Evolutionary conservation across 2,113 vertebrate species (phyloP).

Genomic region (Oriolus oriolus): DNA sequence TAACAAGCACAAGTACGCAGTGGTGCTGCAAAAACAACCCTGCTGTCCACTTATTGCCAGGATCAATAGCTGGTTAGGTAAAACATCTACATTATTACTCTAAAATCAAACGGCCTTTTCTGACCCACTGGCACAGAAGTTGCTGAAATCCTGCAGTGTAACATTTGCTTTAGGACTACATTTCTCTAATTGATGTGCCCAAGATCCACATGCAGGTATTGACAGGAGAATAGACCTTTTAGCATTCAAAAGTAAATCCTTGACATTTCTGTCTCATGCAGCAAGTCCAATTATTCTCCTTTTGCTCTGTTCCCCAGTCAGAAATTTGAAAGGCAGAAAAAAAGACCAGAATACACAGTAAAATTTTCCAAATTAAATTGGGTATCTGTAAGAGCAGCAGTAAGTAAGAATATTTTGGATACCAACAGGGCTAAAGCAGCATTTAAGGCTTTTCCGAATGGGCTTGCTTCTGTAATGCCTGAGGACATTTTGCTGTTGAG

Average conservation of each 20-base stretch:
- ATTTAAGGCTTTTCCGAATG: background rate
- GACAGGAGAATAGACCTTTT: background rate
- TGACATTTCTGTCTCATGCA: background rate
- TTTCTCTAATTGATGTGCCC: background rate
- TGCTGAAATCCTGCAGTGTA: background rate
- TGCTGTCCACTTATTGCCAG: background rate
- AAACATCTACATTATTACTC: background rate
- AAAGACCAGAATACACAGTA: background rate
- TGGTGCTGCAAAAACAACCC: background rate
- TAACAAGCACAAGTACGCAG: slow-evolving; percentile 19
- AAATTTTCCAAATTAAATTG: background rate
- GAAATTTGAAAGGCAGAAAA: background rate
- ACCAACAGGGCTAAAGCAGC: background rate
- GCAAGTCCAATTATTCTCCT: background rate
- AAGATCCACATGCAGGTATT: background rate
- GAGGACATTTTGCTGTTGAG: background rate
- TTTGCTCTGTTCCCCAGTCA: background rate
- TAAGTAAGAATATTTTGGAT: background rate
- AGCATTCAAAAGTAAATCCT: slow-evolving; percentile 14
- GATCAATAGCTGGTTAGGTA: background rate
- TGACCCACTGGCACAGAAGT: background rate
- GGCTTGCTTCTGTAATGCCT: background rate
- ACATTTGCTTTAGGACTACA: background rate
- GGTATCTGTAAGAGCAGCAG: background rate
- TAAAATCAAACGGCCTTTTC: background rate